Base-by-base conservation (phyloP, 2,888 invertebrate genomes). In the Rhodophaea formosa region DNA sequence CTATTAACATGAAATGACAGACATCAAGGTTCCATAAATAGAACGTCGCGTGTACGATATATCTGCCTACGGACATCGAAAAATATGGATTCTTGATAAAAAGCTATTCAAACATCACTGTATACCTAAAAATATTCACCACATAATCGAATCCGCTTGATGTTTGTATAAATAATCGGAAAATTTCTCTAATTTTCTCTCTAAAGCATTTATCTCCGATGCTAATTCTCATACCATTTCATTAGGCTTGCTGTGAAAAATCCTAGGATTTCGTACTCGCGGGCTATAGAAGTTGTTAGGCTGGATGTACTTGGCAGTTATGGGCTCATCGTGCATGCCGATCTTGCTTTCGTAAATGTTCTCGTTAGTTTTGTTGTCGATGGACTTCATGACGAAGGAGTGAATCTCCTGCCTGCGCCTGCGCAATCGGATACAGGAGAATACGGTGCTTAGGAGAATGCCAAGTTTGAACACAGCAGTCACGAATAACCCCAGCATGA, bases 391-490 rank as follows among this genome's bases (percentile, higher is more conserved):
- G 6, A 84, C 80, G 60, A 88, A 85, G 1, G 84, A 77, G 64
- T 80, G 82, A 23, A 89, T 74, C 62, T 92, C 86, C 67, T 91
- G 92, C 51, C 91, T 86, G 23, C 88, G 86, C 66, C 86, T 92
- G 62, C 91, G 91, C 0, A 94, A 84, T 60, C 93, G 93, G 12
- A 95, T 94, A 71, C 96, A 96, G 1, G 94, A 94, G 57, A 95
- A 87, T 14, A 96, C 92, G 0, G 95, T 95, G 74, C 94, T 94
- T 6, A 96, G 82, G 7, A 96, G 86, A 0, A 95, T 94, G 53
- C 93, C 93, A 59, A 96, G 93, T 80, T 96, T 96, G 51, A 96
- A 92, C n/a, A 96, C 77, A 0, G 95, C 94, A 16, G 95, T 86
- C 1, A 94, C 85, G 56, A 96, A 88, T 16, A 95, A 93, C 16